phyloP scores from a whole-genome alignment of 2,888 invertebrate genomes.

The Augiades crinisus region DNA sequence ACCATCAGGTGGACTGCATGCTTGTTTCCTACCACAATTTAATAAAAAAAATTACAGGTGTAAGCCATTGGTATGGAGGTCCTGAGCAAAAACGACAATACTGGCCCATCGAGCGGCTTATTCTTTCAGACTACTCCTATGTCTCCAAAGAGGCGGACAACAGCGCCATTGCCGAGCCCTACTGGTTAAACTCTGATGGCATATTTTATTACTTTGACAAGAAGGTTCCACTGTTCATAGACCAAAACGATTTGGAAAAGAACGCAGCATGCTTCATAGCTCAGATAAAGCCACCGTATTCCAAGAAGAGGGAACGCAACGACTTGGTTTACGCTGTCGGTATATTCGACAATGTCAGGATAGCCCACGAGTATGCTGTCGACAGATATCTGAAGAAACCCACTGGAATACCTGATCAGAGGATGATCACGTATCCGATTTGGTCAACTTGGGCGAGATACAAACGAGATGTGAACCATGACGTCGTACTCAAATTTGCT shows the following conservation, averaged over 20 bases:
- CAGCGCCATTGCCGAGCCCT: conserved; percentile 82
- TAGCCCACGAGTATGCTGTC: conserved; percentile 82
- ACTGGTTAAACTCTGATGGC: conserved; percentile 86
- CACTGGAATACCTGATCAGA: conserved; percentile 74
- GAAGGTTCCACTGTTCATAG: conserved; percentile 84
- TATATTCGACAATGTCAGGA: conserved; percentile 77
- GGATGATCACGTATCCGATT: conserved; percentile 81
- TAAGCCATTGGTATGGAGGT: conserved; percentile 84
- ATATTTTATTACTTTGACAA: conserved; percentile 83
- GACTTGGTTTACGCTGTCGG: conserved; percentile 83
- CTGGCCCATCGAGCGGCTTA: conserved; percentile 82
- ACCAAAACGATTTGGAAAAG: conserved; percentile 78
- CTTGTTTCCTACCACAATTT: no score
- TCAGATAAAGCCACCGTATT: conserved; percentile 70
- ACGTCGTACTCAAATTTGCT: conserved; percentile 71
- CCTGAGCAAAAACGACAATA: conserved; percentile 81
- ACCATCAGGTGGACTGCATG: no score
- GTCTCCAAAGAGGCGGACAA: conserved; percentile 80
- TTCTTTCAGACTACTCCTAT: conserved; percentile 76
- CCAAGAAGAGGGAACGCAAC: conserved; percentile 57
- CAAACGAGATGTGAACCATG: conserved; percentile 76
- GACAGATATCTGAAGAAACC: conserved; percentile 82
- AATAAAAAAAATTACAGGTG: conserved; percentile 39
- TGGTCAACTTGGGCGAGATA: conserved; percentile 86
- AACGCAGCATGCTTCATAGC: conserved; percentile 77